Conservation (phyloP, 2,888 invertebrate genomes). For the Chirona hameri region DNA sequence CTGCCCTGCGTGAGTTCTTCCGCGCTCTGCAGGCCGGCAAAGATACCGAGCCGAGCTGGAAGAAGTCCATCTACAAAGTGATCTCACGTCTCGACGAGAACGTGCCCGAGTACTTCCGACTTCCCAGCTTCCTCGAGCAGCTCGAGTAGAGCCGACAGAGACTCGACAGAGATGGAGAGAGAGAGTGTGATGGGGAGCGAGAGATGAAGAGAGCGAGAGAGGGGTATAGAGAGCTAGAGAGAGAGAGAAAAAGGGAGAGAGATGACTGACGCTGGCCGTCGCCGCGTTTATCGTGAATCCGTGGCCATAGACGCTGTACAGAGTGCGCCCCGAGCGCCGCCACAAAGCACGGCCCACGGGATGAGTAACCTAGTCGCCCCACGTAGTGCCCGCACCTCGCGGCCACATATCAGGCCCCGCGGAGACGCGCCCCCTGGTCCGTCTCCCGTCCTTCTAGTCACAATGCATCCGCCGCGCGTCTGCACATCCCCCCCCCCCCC, state of each 20-base stretch:
- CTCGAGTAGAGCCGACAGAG: slow-evolving; percentile 57
- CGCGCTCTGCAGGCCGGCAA: slow-evolving; percentile 94
- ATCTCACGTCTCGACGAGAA: slow-evolving; percentile 98
- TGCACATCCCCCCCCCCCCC: not conserved
- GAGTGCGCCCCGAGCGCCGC: not conserved
- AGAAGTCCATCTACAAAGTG: slow-evolving; percentile 99
- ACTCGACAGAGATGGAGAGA: too few relatives aligned
- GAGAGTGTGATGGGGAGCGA: too few relatives aligned
- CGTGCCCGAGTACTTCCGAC: slow-evolving; percentile 99
- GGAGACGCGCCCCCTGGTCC: not conserved
- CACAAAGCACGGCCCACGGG: not conserved
- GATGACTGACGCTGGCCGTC: not conserved
- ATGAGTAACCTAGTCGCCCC: slow-evolving; percentile 22
- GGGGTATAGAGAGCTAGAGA: too few relatives aligned
- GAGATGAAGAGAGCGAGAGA: too few relatives aligned
- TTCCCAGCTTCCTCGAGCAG: slow-evolving; percentile 98
- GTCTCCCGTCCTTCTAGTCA: not conserved
- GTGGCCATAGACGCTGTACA: slow-evolving; percentile 27
- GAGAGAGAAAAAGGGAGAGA: too few relatives aligned
- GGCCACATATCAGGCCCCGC: not conserved
- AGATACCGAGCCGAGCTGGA: slow-evolving; percentile 99
- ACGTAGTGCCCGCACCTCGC: not conserved
- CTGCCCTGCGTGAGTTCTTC: slow-evolving; percentile 97
- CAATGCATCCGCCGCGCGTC: not conserved
- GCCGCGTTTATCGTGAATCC: slow-evolving; percentile 22